Evolutionary conservation across 2,797 vertebrate genomes (phyloP).

Genomic region (Chrysocyon brachyurus): DNA sequence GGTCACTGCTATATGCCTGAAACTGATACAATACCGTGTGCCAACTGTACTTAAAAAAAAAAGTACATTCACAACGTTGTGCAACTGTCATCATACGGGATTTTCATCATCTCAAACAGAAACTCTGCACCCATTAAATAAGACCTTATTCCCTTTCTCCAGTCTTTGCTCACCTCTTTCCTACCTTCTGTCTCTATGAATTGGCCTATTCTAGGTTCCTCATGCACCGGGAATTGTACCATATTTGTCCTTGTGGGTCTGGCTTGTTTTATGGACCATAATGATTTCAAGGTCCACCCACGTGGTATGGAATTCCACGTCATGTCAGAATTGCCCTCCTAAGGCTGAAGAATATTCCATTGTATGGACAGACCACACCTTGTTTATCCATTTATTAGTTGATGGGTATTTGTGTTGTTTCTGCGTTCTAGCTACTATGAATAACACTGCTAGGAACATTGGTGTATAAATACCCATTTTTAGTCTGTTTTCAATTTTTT

Average conservation of each 20-base stretch:
- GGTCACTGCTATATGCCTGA: not conserved
- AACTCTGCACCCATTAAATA: not conserved
- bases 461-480: not conserved
- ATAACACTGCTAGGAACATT: not conserved
- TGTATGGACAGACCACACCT: not conserved
- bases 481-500: conserved; percentile 43
- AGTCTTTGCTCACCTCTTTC: not conserved
- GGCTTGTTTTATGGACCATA: not conserved
- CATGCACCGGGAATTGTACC: no score
- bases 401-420: not conserved
- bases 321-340: not conserved
- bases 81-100: not conserved
- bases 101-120: not conserved
- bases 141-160: not conserved
- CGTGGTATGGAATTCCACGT: no score
- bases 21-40: not conserved
- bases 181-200: not conserved
- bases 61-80: not conserved
- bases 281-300: not conserved
- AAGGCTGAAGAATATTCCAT: not conserved
- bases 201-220: not conserved
- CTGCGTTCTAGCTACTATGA: not conserved
- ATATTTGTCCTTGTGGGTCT: not conserved
- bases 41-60: not conserved
- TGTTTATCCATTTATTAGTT: not conserved